Evolutionary conservation across 2,113 vertebrate genomes (phyloP).

Genomic region (Pyrgilauda ruficollis): DNA sequence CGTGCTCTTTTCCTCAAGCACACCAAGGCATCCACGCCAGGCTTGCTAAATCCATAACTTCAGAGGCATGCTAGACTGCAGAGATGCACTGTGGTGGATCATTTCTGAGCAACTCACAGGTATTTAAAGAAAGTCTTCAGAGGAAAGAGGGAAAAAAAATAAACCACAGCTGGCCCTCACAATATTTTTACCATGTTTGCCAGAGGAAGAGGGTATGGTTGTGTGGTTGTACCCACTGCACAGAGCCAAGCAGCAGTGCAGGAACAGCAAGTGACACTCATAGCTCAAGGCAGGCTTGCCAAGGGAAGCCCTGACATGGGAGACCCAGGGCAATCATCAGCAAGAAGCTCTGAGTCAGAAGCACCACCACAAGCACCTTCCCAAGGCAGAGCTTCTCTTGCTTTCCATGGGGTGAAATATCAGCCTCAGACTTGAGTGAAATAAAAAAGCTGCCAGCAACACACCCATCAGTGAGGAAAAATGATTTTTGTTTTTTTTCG

Average conservation of each 20-base stretch:
- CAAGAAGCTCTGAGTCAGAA: not conserved
- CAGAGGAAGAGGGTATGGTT: conserved; percentile 1
- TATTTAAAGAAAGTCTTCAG: conserved; percentile 4
- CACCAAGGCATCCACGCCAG: rapidly evolving
- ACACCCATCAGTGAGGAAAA: not conserved
- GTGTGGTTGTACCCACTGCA: not conserved
- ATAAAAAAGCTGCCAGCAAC: not conserved
- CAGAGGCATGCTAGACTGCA: not conserved
- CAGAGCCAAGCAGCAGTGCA: not conserved
- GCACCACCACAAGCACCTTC: not conserved
- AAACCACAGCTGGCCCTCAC: not conserved
- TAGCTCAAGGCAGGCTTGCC: not conserved
- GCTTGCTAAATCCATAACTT: not conserved
- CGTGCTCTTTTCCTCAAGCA: rapidly evolving
- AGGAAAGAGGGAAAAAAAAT: not conserved
- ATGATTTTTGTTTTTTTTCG: not conserved
- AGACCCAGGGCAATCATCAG: not conserved
- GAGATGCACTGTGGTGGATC: not conserved
- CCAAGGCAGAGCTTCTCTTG: not conserved
- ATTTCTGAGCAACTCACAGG: not conserved
- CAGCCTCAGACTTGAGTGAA: not conserved
- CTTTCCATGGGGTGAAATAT: not conserved
- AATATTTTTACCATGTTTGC: not conserved
- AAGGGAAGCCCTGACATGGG: not conserved
- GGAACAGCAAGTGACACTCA: not conserved